Base-by-base conservation (phyloP, 1,140 invertebrate genomes). In the Bombus cullumanus region DNA sequence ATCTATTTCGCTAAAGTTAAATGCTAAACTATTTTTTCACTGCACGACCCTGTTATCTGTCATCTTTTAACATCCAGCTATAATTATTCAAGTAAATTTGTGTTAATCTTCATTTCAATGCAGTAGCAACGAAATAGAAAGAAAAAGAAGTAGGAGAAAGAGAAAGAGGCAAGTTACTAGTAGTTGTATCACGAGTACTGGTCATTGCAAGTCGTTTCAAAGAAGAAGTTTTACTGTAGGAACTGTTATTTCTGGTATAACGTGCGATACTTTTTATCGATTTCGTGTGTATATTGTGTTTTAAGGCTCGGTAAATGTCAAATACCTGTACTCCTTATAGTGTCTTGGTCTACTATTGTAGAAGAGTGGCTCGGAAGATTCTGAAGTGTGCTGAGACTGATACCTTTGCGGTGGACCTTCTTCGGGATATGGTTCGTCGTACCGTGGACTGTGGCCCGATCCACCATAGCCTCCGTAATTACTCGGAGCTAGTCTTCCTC, bases 261-360 rank as follows among this genome's bases (percentile, higher is more conserved):
- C 15, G 57, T 53, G 57, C 53, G 66, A 13, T 28, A 85, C 64
- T 85, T 18, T 79, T 64, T 3, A 66, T 43, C 62, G 74, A 84
- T 64, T 25, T n/a, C 25, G 31, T 59, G 69, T 81, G 34, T 43
- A 31, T 43, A 74, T n/a, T 31, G 71, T 57, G 43, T 59, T 37
- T 81, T 57, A 85, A 69, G 59, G 37, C 47, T 78, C 34, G 64
- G 64, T 83, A 77, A 83, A 83, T 71, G 85, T 86, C 57, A 86
- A 83, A 62, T 94, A 94, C 94, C 94, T 95, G 92, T 95, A 95
- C 87, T 96, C 95, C 92, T 96, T 97, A 92, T 96, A 96, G 89
- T 96, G 96, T 91, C 96, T 96, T 89, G 98, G 98, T 95, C 98
- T 96, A 95, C 98, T 98, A 95, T 98, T 98, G 94, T 98, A 98